These are phyloP conservation scores for Drosophila mojavensis DNA, from an alignment of 1,140 invertebrate genomes.

Conservation along the genomic window DNA sequence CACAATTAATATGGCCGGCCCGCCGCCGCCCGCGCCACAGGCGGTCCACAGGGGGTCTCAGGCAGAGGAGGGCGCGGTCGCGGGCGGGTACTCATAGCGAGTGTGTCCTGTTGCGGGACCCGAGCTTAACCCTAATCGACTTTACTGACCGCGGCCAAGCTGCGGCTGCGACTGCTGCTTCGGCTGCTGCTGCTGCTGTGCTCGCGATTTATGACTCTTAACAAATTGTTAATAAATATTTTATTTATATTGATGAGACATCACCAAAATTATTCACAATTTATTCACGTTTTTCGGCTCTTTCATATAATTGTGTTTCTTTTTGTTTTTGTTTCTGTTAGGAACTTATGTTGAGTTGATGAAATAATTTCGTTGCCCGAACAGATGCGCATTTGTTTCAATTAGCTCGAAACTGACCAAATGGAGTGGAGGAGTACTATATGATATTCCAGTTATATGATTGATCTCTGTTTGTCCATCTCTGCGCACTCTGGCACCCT, in stretches of 20 bases:
- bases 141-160: constrained; percentile 15
- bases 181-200: constrained; percentile 37
- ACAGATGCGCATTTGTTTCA: constrained; percentile 75
- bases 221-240: constrained; percentile 82
- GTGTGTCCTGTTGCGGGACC: constrained; percentile 49
- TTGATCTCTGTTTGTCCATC: constrained; percentile 77
- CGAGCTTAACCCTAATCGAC: constrained; percentile 2
- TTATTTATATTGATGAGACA: constrained; percentile 82
- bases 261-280: constrained; percentile 79
- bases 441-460: constrained; percentile 56
- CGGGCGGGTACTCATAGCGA: constrained; percentile 22
- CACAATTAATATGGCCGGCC: constrained; percentile 78
- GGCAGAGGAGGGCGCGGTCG: constrained; percentile 17
- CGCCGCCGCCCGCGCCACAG: constrained; percentile 71
- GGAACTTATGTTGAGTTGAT: constrained; percentile 44
- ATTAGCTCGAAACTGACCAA: constrained; percentile 49
- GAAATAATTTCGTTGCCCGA: constrained; percentile 59
- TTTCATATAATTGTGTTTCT: constrained; percentile 23
- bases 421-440: constrained; percentile 1
- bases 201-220: constrained; percentile 77
- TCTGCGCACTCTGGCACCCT: constrained; percentile 60
- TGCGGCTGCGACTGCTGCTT: constrained; percentile 31
- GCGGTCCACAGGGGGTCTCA: constrained; percentile 59
- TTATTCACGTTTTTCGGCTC: constrained; percentile 13
- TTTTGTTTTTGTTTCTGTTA: neutral